A percentile compares a stretch with the other conserved stretches of the same genome.
phyloP scores from a whole-genome alignment of 2,797 vertebrate genomes.

The Chloroceryle inda region DNA sequence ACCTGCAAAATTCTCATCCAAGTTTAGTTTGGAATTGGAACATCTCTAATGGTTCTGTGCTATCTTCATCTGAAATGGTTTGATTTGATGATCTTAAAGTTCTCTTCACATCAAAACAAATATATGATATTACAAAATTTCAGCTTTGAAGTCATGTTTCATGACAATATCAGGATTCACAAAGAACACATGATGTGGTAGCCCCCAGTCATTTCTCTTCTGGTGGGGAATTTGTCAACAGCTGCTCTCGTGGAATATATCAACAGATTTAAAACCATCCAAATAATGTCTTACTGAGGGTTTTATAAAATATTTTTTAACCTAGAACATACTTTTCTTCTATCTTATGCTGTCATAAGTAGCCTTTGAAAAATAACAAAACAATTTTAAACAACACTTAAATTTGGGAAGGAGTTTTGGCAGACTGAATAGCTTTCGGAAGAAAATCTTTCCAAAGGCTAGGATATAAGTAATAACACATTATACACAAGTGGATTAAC shows the following conservation, averaged over 20 bases:
- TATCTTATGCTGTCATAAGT: constrained; percentile 33
- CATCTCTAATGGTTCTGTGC: not conserved
- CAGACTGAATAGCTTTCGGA: constrained; percentile 17
- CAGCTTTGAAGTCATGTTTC: not conserved
- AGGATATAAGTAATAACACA: constrained; percentile 26
- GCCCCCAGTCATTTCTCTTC: not conserved
- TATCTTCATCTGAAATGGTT: not conserved
- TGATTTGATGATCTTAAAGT: not conserved
- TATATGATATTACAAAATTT: not conserved
- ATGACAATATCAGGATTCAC: not conserved
- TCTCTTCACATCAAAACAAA: not conserved
- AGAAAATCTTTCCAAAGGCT: constrained; percentile 30
- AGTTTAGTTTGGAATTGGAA: not conserved
- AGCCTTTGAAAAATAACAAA: constrained; percentile 66
- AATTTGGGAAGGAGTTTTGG: constrained; percentile 47
- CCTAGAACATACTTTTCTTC: not conserved
- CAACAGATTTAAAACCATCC: not conserved
- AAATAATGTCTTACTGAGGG: constrained; percentile 4
- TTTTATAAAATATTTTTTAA: constrained; percentile 42
- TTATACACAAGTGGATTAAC: constrained; percentile 3
- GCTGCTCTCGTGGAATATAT: not conserved
- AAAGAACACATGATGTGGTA: not conserved
- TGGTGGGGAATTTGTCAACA: not conserved
- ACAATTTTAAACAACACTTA: constrained; percentile 46
- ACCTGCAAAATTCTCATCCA: not conserved